Conservation (phyloP, 2,797 vertebrate species). For the Natrix natrix region DNA sequence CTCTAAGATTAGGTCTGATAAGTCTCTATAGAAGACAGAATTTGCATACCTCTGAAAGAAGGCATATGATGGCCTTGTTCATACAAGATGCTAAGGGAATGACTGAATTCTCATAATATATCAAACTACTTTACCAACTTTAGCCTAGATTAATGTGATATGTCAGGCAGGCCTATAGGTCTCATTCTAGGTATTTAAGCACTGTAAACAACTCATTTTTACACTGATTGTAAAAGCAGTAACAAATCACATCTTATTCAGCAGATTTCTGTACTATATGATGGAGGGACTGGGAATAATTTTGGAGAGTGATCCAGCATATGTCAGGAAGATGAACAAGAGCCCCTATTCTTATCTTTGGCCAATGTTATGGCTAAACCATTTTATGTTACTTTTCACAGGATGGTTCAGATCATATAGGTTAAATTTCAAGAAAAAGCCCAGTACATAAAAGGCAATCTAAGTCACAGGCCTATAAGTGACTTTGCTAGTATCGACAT, state of each 20-base stretch:
- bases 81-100: neutral
- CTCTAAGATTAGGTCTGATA: neutral
- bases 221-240: neutral
- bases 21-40: neutral
- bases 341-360: neutral
- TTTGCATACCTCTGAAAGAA: neutral
- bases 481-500: neutral
- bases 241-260: neutral
- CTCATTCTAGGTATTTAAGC: neutral
- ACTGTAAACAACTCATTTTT: neutral
- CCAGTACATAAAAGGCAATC: neutral
- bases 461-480: neutral
- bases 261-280: neutral
- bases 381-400: neutral
- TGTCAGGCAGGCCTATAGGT: neutral
- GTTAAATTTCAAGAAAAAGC: neutral
- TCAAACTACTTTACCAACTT: neutral
- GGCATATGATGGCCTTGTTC: neutral
- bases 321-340: neutral
- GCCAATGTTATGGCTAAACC: neutral
- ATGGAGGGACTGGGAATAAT: neutral
- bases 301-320: neutral
- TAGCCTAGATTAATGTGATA: neutral
- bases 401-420: neutral
- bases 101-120: neutral